A percentile compares a stretch with the other conserved stretches of the same genome.
Conservation (phyloP, 2,113 vertebrate genomes). For the Brevimyrus niger region DNA sequence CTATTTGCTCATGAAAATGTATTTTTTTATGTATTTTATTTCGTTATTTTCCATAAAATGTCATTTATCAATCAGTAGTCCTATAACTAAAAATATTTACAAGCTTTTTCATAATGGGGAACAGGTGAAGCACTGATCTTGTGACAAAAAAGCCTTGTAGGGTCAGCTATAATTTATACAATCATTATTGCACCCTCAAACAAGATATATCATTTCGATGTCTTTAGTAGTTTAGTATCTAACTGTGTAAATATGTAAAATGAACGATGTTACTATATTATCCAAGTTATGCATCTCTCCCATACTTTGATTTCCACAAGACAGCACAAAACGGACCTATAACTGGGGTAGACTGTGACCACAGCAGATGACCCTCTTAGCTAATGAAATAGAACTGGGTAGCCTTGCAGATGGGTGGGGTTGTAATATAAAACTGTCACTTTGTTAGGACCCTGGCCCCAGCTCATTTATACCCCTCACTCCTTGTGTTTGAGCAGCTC, state of each 20-base stretch:
- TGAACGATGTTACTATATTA: not conserved
- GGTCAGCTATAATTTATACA: not conserved
- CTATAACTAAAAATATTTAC: not conserved
- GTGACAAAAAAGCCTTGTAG: not conserved
- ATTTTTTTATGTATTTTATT: not conserved
- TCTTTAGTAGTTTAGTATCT: not conserved
- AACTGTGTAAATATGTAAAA: not conserved
- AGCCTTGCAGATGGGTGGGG: not conserved
- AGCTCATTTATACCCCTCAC: not conserved
- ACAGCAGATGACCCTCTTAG: not conserved
- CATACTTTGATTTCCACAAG: not conserved
- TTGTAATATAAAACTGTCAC: conserved; percentile 10
- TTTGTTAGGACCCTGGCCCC: not conserved
- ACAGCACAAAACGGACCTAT: not conserved
- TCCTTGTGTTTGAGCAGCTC: not conserved
- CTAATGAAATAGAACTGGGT: conserved; percentile 2
- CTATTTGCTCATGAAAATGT: not conserved
- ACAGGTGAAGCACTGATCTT: not conserved
- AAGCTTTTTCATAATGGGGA: not conserved
- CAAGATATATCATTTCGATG: not conserved
- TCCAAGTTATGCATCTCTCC: not conserved
- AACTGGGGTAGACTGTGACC: not conserved
- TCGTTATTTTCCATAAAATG: not conserved
- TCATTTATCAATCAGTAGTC: not conserved
- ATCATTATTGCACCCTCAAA: not conserved